Conservation (phyloP, 1,140 invertebrate genomes). For the Zophobas atratus region DNA sequence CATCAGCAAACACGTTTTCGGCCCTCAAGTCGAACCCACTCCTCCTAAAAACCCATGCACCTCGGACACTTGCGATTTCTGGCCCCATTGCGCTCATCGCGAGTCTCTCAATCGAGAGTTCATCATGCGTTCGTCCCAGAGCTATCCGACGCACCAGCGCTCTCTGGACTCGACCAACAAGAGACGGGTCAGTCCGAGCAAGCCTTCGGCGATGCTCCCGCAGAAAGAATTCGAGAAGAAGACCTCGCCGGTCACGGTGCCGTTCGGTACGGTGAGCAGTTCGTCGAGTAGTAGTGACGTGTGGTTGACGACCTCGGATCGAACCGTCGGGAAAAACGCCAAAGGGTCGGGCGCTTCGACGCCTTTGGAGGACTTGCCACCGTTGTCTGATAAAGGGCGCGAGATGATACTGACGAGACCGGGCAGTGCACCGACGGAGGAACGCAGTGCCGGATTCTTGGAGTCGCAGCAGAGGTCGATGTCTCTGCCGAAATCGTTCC, state of each 20-base stretch:
- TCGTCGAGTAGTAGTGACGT: conserved; percentile 73
- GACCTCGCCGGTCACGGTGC: conserved; percentile 67
- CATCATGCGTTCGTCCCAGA: conserved; percentile 72
- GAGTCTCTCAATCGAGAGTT: conserved; percentile 63
- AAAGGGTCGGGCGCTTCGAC: conserved; percentile 72
- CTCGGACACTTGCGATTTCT: conserved; percentile 72
- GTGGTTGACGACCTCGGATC: conserved; percentile 71
- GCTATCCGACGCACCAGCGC: conserved; percentile 71
- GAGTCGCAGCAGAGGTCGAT: conserved; percentile 74
- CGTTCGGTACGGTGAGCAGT: conserved; percentile 63
- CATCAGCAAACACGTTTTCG: conserved; percentile 1
- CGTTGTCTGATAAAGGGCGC: conserved; percentile 65
- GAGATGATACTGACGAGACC: conserved; percentile 69
- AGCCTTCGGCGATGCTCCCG: conserved; percentile 12
- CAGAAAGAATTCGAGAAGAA: conserved; percentile 60
- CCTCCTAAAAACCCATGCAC: conserved; percentile 65
- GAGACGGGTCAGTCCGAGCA: conserved; percentile 59
- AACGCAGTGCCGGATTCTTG: conserved; percentile 58
- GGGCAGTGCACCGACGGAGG: conserved; percentile 71
- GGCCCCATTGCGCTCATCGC: conserved; percentile 73
- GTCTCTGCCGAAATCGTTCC: conserved; percentile 77
- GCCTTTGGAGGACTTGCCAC: conserved; percentile 68
- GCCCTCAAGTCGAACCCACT: not conserved
- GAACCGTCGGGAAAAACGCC: conserved; percentile 69
- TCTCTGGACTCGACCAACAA: conserved; percentile 54